These are phyloP conservation scores for Nephrotoma guestfalica DNA, from an alignment of 2,888 invertebrate genomes.

Conservation along the genomic window DNA sequence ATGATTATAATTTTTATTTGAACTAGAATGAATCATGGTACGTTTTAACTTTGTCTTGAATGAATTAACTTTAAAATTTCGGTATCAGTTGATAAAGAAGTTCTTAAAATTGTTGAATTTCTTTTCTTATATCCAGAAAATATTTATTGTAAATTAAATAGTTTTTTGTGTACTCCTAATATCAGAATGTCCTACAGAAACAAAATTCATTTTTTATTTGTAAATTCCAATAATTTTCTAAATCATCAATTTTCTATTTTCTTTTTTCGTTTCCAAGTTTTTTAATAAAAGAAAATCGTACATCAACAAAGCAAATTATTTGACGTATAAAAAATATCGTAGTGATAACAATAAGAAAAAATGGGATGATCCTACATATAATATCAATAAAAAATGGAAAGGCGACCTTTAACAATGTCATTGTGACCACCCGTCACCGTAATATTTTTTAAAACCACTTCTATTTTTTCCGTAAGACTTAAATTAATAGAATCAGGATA, in stretches of 20 bases:
- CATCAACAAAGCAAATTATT: neutral
- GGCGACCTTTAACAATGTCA: neutral
- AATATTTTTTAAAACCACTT: neutral
- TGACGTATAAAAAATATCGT: neutral
- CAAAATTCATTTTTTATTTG: neutral
- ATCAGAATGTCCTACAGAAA: neutral
- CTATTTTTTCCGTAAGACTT: neutral
- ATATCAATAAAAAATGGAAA: neutral
- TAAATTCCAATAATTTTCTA: neutral
- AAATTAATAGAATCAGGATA: neutral
- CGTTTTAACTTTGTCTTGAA: no score
- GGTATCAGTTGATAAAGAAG: no score
- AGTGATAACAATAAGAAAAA: neutral
- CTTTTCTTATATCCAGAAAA: no score
- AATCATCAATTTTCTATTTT: neutral
- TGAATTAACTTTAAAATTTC: no score
- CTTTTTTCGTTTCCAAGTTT: neutral
- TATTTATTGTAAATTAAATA: no score
- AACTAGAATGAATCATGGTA: no score
- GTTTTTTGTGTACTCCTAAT: neutral
- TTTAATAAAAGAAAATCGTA: neutral
- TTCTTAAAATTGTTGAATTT: no score
- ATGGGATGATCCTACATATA: neutral
- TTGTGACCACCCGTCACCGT: neutral
- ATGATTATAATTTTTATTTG: no score